Evolutionary conservation across 2,113 vertebrate genomes (phyloP).

Genomic region (Salvelinus fontinalis): DNA sequence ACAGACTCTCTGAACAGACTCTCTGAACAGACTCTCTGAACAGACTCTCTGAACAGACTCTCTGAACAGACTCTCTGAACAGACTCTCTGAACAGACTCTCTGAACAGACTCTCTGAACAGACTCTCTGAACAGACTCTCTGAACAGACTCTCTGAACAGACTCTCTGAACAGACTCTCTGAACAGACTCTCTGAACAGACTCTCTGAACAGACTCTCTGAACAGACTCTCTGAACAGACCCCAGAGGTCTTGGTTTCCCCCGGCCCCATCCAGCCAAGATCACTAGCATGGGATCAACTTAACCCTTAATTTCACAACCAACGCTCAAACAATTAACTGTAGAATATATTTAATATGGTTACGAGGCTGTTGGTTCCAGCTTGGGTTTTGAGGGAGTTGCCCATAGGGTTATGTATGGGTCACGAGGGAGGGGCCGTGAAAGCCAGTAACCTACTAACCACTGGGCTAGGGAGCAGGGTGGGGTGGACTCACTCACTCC

Average conservation of each 20-base stretch:
- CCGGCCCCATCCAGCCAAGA: not conserved
- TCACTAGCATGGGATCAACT: not conserved
- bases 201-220: too few species aligned
- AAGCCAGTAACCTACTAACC: too few species aligned
- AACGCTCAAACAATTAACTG: not conserved
- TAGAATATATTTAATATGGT: conserved; percentile 10
- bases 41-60: not conserved
- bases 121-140: too few species aligned
- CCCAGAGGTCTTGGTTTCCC: not conserved
- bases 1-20: not conserved
- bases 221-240: not conserved
- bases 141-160: not conserved
- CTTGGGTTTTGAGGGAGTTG: too few species aligned
- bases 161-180: not conserved
- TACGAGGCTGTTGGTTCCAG: not conserved
- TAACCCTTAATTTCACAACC: not conserved
- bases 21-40: too few species aligned
- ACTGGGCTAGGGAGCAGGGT: too few species aligned
- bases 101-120: not conserved
- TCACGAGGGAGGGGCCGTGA: too few species aligned
- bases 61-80: too few species aligned
- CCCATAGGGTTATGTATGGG: too few species aligned
- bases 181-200: not conserved
- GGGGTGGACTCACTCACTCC: too few species aligned
- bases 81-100: not conserved